A percentile compares a stretch with the other conserved stretches of the same genome.
phyloP scores from a whole-genome alignment of 2,888 invertebrate species.

The Aradus depressus region DNA sequence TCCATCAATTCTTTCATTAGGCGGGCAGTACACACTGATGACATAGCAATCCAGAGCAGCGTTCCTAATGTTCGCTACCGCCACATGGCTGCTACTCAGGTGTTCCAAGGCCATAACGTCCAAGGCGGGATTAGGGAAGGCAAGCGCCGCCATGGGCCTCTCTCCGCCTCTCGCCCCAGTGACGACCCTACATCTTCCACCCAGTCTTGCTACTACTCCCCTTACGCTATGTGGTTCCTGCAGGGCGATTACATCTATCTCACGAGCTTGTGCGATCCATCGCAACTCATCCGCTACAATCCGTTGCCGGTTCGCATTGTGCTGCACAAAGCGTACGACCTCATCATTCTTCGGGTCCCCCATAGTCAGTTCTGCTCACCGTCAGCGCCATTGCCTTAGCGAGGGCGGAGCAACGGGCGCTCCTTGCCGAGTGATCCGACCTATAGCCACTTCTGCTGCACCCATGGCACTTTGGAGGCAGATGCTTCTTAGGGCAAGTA shows the following conservation, averaged over 20 bases:
- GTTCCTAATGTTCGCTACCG: not conserved
- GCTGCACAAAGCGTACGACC: not conserved
- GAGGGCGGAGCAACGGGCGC: not conserved
- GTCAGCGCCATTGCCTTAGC: not conserved
- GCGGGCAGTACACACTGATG: not conserved
- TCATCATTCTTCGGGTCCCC: not conserved
- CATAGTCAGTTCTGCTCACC: conserved; percentile 1
- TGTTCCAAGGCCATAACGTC: too few species aligned
- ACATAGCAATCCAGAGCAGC: not conserved
- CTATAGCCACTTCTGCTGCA: not conserved
- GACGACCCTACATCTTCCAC: too few species aligned
- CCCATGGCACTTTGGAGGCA: not conserved
- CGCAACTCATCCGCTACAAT: too few species aligned
- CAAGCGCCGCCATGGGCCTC: too few species aligned
- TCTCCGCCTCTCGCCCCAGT: too few species aligned
- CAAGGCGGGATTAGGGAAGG: too few species aligned
- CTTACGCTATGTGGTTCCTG: too few species aligned
- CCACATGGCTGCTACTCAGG: not conserved
- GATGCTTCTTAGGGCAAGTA: not conserved
- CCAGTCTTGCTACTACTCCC: too few species aligned
- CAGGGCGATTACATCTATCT: too few species aligned
- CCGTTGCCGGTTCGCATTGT: not conserved
- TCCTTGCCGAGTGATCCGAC: not conserved
- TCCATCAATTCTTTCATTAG: not conserved
- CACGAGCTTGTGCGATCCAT: too few species aligned